Base-by-base conservation (phyloP, 2,888 invertebrate species). In the Clunio marinus region DNA sequence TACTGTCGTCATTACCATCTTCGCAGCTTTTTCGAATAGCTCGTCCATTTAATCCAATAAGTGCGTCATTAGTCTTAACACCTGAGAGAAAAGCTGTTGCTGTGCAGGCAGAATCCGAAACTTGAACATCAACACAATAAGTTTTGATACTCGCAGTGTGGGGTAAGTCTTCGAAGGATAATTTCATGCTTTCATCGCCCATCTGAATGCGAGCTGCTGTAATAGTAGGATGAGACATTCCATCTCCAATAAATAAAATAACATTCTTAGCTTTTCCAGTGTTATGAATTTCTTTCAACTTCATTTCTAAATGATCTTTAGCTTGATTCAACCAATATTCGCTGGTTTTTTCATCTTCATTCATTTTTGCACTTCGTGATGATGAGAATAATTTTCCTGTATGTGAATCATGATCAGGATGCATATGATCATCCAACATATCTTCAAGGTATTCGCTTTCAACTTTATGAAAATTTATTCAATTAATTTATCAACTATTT, bases 81-180 rank as follows among this genome's bases (percentile, higher is more conserved):
- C 89, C 89, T 0, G 83, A 81, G n/a, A 88, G 78, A 73, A 86
- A 87, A 0, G 89, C 86, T 0, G 89, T 88, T 1, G 87, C 86
- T 0, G 88, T 84, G 70, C 86, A 88, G 1, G 66, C 51, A 5
- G 55, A 55, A 35, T 66, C 66, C 1, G 66, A 5, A 8, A 67
- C 68, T 79, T 88, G 86, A 8, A 81, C 82, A 74, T 87, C 83
- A 27, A 84, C 80, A 76, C 84, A 84, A 74, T 84, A 84, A 0
- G 84, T 84, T 84, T 84, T 88, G 1, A 83, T 78, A 0, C 88
- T 76, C 13, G 86, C 88, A 0, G 83, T 78, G 58, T 83, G 80
- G 0, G 86, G 85, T 72, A 88, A 87, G 8, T 77, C 73, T 72
- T 88, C 88, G 75, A 87, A 87, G 62, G 79, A 77, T 4, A 88